Evolutionary conservation across 2,113 vertebrate genomes (phyloP).

Genomic region (Girardinichthys multiradiatus): DNA sequence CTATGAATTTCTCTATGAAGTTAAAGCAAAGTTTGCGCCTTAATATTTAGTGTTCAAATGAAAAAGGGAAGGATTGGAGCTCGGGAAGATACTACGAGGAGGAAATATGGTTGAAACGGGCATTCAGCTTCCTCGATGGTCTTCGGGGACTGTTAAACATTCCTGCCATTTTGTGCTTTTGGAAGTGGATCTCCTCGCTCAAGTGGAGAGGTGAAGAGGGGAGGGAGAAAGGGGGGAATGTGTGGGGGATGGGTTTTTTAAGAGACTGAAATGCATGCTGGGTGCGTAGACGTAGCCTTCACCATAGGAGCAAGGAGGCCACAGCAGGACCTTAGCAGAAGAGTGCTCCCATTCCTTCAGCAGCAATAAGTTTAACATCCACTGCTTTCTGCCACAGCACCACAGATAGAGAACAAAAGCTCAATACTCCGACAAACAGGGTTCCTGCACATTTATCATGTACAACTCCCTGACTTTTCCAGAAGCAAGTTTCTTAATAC

Average conservation of each 20-base stretch:
- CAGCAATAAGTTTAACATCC: constrained; percentile 52
- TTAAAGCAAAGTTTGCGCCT: constrained; percentile 46
- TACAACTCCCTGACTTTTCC: not conserved
- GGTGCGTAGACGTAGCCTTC: constrained; percentile 41
- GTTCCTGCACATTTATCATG: not conserved
- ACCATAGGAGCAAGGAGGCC: constrained; percentile 41
- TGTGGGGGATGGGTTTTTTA: constrained; percentile 45
- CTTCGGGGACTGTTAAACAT: constrained; percentile 71
- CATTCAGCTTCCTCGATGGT: constrained; percentile 48
- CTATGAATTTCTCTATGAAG: constrained; percentile 54
- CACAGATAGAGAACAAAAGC: constrained; percentile 22
- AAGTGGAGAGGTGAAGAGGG: constrained; percentile 64
- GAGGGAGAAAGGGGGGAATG: constrained; percentile 38
- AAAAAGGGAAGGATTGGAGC: constrained; percentile 18
- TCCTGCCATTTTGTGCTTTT: constrained; percentile 81
- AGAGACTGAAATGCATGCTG: constrained; percentile 56
- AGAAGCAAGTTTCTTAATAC: not conserved
- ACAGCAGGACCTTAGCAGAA: constrained; percentile 50
- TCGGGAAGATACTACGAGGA: constrained; percentile 9
- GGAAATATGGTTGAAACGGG: constrained; percentile 8
- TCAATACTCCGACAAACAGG: constrained; percentile 42
- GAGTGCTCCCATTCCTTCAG: constrained; percentile 51
- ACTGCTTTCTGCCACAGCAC: constrained; percentile 38
- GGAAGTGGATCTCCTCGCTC: constrained; percentile 72
- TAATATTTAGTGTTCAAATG: constrained; percentile 30